Evolutionary conservation across 2,888 invertebrate genomes (phyloP).

Genomic region (Drosophila recens): DNA sequence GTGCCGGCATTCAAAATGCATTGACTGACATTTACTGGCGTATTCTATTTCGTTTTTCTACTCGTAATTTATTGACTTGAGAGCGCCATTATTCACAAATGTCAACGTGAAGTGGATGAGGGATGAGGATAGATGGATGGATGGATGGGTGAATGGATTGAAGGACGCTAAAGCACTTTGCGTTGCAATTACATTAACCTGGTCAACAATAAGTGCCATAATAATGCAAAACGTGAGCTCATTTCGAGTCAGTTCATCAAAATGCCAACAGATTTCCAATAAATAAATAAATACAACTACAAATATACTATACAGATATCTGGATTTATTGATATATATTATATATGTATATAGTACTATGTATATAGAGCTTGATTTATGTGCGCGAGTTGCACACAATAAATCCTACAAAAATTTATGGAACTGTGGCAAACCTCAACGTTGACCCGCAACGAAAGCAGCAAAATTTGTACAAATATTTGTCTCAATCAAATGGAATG

Average conservation of each 20-base stretch:
- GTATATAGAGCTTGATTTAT: constrained; percentile 33
- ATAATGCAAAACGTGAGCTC: constrained; percentile 69
- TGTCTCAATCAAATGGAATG: constrained; percentile 64
- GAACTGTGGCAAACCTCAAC: constrained; percentile 55
- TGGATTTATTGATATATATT: not conserved
- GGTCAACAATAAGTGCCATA: constrained; percentile 44
- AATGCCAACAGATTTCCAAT: constrained; percentile 45
- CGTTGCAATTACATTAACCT: constrained; percentile 62
- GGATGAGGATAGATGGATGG: not conserved
- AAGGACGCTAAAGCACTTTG: constrained; percentile 34
- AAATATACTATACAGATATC: constrained; percentile 9
- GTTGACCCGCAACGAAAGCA: constrained; percentile 43
- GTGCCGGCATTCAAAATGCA: constrained; percentile 37
- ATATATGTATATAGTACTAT: not conserved
- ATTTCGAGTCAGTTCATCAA: constrained; percentile 62
- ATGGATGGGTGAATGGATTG: too few relatives aligned
- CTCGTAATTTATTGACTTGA: constrained; percentile 59
- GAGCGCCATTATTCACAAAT: constrained; percentile 70
- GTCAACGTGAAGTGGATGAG: constrained; percentile 51
- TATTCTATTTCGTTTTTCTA: constrained; percentile 1
- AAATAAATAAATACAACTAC: not conserved
- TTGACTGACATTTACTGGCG: constrained; percentile 32
- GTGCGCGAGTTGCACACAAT: constrained; percentile 46
- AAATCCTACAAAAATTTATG: constrained; percentile 70
- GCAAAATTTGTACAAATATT: constrained; percentile 72